A percentile compares a stretch with the other conserved stretches of the same genome.
Evolutionary conservation across 2,113 vertebrate species (phyloP).

Genomic region (Channa maculata): DNA sequence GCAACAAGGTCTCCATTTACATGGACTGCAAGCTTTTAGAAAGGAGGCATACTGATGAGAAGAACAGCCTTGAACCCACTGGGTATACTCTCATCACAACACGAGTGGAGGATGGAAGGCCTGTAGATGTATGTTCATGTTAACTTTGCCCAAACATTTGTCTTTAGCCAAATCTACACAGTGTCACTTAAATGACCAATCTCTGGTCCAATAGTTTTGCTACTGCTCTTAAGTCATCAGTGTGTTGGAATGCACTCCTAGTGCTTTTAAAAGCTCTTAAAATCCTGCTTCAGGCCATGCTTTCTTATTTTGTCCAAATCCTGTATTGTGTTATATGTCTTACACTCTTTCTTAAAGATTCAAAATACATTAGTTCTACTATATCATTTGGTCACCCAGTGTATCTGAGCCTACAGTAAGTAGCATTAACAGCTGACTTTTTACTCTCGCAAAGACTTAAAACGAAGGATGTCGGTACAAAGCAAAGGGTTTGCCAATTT

Average conservation of each 20-base stretch:
- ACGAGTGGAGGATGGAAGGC: conserved; percentile 89
- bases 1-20: conserved; percentile 87
- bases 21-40: conserved; percentile 94
- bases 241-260: not conserved
- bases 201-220: not conserved
- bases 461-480: no score
- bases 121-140: conserved; percentile 90
- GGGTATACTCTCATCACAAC: conserved; percentile 90
- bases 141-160: not conserved
- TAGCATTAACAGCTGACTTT: conserved; percentile 49
- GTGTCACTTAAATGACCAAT: not conserved
- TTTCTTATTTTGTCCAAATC: conserved; percentile 43
- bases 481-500: no score
- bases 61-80: conserved; percentile 80
- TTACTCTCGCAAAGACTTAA: no score
- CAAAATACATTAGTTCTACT: conserved; percentile 25
- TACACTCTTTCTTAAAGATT: not conserved
- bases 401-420: conserved; percentile 27
- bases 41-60: conserved; percentile 85
- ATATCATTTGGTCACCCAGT: conserved; percentile 31
- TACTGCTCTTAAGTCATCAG: not conserved
- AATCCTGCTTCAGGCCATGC: conserved; percentile 1
- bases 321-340: conserved; percentile 26
- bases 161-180: not conserved
- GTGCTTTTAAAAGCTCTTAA: not conserved